A percentile compares a stretch with the other conserved stretches of the same genome.
Conservation (phyloP, 2,888 invertebrate genomes). For the Orthosia gracilis region DNA sequence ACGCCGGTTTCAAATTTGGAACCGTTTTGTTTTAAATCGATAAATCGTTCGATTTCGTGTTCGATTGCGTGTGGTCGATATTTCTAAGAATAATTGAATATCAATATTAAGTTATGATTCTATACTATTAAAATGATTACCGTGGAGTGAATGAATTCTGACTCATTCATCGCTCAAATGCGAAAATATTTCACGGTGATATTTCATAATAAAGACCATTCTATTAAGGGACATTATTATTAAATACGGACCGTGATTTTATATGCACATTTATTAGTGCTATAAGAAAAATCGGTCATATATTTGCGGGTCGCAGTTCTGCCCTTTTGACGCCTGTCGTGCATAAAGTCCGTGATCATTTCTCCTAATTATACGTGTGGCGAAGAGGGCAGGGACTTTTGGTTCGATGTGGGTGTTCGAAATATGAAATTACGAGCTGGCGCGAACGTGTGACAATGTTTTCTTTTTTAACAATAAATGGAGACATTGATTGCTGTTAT, state of each 20-base stretch:
- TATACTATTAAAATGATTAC: slow-evolving; percentile 86
- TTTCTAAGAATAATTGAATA: slow-evolving; percentile 89
- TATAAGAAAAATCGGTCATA: slow-evolving; percentile 86
- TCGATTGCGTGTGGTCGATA: slow-evolving; percentile 89
- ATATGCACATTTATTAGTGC: slow-evolving; percentile 86
- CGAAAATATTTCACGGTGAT: slow-evolving; percentile 80
- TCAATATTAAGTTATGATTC: slow-evolving; percentile 85
- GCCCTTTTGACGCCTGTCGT: slow-evolving; percentile 90
- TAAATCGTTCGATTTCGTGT: slow-evolving; percentile 89
- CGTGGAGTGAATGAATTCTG: slow-evolving; percentile 80
- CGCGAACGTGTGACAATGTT: slow-evolving; percentile 87
- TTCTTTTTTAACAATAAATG: slow-evolving; percentile 79
- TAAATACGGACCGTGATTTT: slow-evolving; percentile 81
- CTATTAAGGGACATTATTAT: slow-evolving; percentile 79
- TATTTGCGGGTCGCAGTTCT: slow-evolving; percentile 84
- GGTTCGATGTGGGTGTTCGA: slow-evolving; percentile 89
- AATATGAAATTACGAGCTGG: slow-evolving; percentile 88
- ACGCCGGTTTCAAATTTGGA: slow-evolving; percentile 89
- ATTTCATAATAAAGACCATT: slow-evolving; percentile 85
- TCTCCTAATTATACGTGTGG: slow-evolving; percentile 89
- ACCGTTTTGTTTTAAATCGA: slow-evolving; percentile 90
- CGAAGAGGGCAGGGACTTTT: slow-evolving; percentile 81
- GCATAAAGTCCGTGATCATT: slow-evolving; percentile 87
- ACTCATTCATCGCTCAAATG: slow-evolving; percentile 80
- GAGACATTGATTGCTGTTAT: slow-evolving; percentile 78